phyloP scores from a whole-genome alignment of 92 coral and sea anemone genomes.

The Zoanthus solanderi region DNA sequence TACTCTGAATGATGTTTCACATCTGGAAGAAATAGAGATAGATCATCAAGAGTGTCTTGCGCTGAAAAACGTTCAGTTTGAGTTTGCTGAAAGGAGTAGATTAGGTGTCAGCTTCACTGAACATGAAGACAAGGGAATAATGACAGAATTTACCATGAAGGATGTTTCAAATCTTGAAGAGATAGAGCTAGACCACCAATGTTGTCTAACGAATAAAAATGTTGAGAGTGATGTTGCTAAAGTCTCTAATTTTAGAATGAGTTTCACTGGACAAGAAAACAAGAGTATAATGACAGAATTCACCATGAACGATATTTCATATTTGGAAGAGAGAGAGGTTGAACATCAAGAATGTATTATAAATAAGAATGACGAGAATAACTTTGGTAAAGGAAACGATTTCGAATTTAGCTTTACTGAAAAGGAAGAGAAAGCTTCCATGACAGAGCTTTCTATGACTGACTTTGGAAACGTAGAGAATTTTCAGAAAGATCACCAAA shows the following conservation, averaged over 20 bases:
- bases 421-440: conserved; percentile 54
- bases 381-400: background rate
- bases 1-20: conserved; percentile 9
- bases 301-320: conserved; percentile 56
- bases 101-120: background rate
- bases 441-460: conserved; percentile 69
- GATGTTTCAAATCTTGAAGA: conserved; percentile 75
- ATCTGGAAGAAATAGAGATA: conserved; percentile 53
- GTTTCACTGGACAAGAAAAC: conserved; percentile 13
- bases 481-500: conserved; percentile 36
- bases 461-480: conserved; percentile 70
- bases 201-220: too few relatives aligned
- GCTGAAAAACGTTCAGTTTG: background rate
- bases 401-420: conserved; percentile 41
- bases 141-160: conserved; percentile 79
- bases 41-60: background rate
- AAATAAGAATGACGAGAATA: background rate
- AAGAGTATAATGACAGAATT: conserved; percentile 67
- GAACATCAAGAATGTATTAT: conserved; percentile 28
- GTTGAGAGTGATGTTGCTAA: too few relatives aligned
- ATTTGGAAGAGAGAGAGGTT: conserved; percentile 44
- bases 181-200: background rate
- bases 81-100: background rate
- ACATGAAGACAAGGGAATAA: conserved; percentile 50
- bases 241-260: too few relatives aligned